Evolutionary conservation across 2,113 vertebrate species (phyloP).

Genomic region (Halcyon malimbica): DNA sequence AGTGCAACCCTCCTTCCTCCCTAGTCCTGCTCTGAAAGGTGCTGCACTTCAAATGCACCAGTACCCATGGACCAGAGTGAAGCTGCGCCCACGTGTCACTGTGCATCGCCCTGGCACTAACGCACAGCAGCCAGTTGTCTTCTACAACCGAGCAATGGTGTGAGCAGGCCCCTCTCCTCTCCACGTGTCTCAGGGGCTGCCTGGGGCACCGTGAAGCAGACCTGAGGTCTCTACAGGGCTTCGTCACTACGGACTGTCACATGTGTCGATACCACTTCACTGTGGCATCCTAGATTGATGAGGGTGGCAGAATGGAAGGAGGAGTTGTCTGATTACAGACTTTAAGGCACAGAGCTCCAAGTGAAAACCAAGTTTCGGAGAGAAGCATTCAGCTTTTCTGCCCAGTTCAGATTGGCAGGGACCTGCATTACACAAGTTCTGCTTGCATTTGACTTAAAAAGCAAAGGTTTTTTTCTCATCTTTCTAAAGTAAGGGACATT

Average conservation of each 20-base stretch:
- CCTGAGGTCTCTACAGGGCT: no score
- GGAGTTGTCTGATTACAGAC: rapidly evolving
- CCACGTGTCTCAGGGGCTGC: rapidly evolving
- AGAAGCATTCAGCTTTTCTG: background rate
- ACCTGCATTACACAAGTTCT: background rate
- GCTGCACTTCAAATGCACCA: background rate
- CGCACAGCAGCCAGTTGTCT: no score
- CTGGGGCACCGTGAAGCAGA: background rate
- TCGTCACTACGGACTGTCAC: no score
- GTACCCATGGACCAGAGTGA: background rate
- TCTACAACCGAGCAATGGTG: background rate
- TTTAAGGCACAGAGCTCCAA: background rate
- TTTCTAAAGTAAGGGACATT: background rate
- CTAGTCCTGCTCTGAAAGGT: background rate
- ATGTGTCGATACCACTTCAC: background rate
- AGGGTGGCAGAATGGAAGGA: background rate
- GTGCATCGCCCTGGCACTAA: rapidly evolving
- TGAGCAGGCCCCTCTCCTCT: background rate
- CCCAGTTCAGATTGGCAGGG: background rate
- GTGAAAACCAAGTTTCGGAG: background rate
- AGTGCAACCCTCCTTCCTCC: background rate
- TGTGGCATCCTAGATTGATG: rapidly evolving
- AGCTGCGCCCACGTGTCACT: background rate
- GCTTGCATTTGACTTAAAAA: background rate
- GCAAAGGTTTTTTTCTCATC: background rate